Conservation (phyloP, 1,140 invertebrate genomes). For the Formica selysi region DNA sequence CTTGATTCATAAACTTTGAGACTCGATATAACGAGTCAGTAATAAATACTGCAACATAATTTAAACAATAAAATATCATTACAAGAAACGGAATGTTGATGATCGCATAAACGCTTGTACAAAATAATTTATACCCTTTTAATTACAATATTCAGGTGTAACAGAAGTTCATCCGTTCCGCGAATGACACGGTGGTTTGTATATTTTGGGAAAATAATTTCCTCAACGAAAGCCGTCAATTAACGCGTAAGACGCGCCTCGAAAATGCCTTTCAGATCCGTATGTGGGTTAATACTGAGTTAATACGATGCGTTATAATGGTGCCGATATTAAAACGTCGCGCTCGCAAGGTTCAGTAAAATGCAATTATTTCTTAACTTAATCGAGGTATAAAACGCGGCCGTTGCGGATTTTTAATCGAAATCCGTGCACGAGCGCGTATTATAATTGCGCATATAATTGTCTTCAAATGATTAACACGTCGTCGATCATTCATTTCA, state of each 20-base stretch:
- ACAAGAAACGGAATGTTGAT: conserved; percentile 2
- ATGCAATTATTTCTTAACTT: conserved; percentile 40
- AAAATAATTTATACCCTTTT: conserved; percentile 39
- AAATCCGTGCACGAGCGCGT: neutral
- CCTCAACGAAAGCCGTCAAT: conserved; percentile 56
- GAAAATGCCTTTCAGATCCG: neutral
- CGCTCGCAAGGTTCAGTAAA: neutral
- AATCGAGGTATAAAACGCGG: neutral
- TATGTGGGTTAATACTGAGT: conserved; percentile 50
- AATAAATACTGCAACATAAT: conserved; percentile 27
- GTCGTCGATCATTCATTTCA: conserved; percentile 14
- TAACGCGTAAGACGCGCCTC: conserved; percentile 51
- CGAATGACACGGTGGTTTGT: conserved; percentile 13
- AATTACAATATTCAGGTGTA: neutral
- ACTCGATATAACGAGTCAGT: neutral
- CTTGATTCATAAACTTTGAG: conserved; percentile 18
- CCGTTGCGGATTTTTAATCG: conserved; percentile 27
- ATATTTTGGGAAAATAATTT: conserved; percentile 38
- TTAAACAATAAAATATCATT: neutral
- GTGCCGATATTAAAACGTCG: conserved; percentile 38
- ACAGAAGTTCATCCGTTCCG: neutral
- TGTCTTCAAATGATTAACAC: conserved; percentile 32
- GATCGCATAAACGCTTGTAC: neutral
- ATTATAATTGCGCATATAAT: conserved; percentile 5
- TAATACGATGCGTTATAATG: conserved; percentile 32